A percentile compares a stretch with the other conserved stretches of the same genome.
Evolutionary conservation across 1,140 invertebrate genomes (phyloP).

Genomic region (Cheumatopsyche charites): DNA sequence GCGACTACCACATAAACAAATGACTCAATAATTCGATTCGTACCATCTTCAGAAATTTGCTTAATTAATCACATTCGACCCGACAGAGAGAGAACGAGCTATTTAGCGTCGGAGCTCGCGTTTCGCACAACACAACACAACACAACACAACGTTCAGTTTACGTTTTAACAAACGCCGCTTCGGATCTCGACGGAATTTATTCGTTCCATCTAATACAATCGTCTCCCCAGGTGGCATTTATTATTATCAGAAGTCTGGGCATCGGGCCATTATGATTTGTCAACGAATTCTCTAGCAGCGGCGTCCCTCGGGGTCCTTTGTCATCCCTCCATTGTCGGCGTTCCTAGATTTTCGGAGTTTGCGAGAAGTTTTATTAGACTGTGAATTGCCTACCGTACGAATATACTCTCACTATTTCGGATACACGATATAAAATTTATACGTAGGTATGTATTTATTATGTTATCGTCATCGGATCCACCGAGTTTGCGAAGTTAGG

Average conservation of each 20-base stretch:
- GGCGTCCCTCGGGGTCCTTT: constrained; percentile 28
- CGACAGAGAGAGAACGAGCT: no score
- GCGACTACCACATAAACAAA: no score
- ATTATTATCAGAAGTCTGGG: constrained; percentile 29
- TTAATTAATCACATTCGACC: no score
- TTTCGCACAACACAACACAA: no score
- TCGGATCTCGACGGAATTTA: constrained; percentile 21
- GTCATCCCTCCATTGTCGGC: constrained; percentile 28
- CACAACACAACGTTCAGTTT: constrained; percentile 23
- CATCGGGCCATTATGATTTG: constrained; percentile 33
- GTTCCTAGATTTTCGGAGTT: not conserved
- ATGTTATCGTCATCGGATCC: constrained; percentile 3
- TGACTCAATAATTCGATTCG: no score
- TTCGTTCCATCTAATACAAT: constrained; percentile 30
- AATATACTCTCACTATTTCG: constrained; percentile 12
- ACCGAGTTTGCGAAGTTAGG: constrained; percentile 3
- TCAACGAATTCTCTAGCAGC: constrained; percentile 27
- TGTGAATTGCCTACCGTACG: constrained; percentile 22
- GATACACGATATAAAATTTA: constrained; percentile 3
- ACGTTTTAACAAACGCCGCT: constrained; percentile 21
- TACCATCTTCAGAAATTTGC: no score
- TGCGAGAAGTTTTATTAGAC: constrained; percentile 32
- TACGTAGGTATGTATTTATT: no score
- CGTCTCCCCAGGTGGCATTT: constrained; percentile 33
- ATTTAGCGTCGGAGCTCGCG: not conserved